These are phyloP conservation scores for Brachyptera risi DNA, from an alignment of 2,888 invertebrate genomes.

Conservation along the genomic window DNA sequence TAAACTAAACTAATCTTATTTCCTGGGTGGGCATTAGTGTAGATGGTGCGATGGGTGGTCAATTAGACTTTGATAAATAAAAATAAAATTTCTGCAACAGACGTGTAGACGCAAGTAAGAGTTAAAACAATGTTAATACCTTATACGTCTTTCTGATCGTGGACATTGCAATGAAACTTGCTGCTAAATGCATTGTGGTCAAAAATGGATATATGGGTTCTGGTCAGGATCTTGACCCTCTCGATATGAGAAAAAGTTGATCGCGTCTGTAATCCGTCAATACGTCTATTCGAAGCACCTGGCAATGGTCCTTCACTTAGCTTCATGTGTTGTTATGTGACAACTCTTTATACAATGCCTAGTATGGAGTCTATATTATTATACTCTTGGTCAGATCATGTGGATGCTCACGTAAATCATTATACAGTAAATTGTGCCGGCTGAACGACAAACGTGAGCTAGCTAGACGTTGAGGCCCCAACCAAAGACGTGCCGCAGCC, in stretches of 20 bases:
- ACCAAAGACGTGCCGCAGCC: background rate
- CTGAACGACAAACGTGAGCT: background rate
- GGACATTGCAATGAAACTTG: background rate
- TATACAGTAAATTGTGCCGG: background rate
- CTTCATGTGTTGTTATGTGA: background rate
- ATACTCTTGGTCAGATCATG: background rate
- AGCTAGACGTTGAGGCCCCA: constrained; percentile 12
- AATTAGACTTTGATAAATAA: background rate
- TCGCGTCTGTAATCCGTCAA: constrained; percentile 3
- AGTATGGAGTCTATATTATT: constrained; percentile 12
- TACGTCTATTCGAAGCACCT: background rate
- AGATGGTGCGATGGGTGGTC: background rate
- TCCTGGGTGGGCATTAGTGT: background rate
- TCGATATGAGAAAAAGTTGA: constrained; percentile 12
- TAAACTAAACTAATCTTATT: background rate
- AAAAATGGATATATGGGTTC: constrained; percentile 21
- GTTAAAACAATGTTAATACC: background rate
- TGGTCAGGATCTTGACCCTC: constrained; percentile 17
- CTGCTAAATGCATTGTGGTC: background rate
- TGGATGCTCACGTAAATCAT: constrained; percentile 13
- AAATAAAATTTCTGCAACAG: background rate
- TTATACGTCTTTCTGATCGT: background rate
- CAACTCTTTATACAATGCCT: constrained; percentile 10
- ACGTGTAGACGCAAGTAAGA: no score
- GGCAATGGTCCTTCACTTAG: constrained; percentile 1